Conservation (phyloP, 2,797 vertebrate species). For the Pogoniulus pusillus region DNA sequence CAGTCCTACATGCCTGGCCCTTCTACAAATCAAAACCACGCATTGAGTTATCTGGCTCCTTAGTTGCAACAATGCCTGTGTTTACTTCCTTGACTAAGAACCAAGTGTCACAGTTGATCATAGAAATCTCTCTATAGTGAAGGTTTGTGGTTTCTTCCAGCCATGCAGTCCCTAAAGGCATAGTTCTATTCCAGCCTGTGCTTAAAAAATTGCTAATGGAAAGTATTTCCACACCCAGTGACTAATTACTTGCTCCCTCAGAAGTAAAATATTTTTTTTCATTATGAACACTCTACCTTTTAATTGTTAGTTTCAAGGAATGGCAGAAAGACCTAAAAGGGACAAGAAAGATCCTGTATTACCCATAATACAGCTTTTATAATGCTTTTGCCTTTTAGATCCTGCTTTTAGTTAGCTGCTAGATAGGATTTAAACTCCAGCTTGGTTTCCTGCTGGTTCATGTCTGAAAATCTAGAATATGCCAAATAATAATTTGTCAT, state of each 20-base stretch:
- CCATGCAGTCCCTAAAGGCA: not conserved
- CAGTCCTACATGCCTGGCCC: not conserved
- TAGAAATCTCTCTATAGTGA: not conserved
- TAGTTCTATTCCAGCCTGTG: not conserved
- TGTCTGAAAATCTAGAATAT: not conserved
- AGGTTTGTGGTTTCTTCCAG: not conserved
- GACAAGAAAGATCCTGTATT: not conserved
- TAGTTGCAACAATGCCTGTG: not conserved
- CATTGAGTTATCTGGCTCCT: not conserved
- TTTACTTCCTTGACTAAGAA: not conserved
- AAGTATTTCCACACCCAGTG: conserved; percentile 11
- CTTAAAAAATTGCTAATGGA: conserved; percentile 20
- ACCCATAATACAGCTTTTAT: not conserved
- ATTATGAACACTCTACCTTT: not conserved
- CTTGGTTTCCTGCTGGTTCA: not conserved
- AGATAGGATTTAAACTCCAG: not conserved
- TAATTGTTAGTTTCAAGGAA: not conserved
- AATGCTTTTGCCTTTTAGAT: not conserved
- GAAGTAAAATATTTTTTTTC: not conserved
- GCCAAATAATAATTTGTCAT: not conserved
- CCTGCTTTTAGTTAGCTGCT: not conserved
- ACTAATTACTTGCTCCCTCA: not conserved
- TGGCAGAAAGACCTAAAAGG: not conserved
- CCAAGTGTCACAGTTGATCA: not conserved
- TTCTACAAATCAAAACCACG: not conserved